A percentile compares a stretch with the other conserved stretches of the same genome.
phyloP scores from a whole-genome alignment of 2,888 invertebrate genomes.

The Apantesis nais region DNA sequence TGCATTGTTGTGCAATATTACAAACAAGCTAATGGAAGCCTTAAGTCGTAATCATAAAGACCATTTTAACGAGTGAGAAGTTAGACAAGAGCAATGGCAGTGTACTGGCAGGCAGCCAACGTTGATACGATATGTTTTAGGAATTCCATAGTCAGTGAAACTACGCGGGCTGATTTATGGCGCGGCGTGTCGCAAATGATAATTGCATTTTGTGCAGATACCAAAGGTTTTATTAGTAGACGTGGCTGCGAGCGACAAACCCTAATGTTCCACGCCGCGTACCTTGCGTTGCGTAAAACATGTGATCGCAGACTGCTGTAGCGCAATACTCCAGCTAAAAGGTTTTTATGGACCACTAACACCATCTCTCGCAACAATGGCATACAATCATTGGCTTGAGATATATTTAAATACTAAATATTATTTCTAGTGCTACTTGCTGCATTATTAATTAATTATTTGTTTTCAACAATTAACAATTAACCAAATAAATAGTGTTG shows the following conservation, averaged over 20 bases:
- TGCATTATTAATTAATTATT: no score
- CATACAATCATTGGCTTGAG: not conserved
- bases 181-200: constrained; percentile 10
- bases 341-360: not conserved
- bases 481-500: no score
- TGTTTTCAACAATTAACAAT: no score
- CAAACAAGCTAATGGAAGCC: not conserved
- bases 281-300: not conserved
- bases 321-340: not conserved
- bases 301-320: not conserved
- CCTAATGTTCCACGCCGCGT: not conserved
- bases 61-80: not conserved
- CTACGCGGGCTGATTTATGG: constrained; percentile 23
- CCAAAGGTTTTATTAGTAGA: not conserved
- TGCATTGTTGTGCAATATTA: constrained; percentile 30
- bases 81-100: no score
- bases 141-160: constrained; percentile 15
- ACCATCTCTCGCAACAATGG: not conserved
- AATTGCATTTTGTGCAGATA: constrained; percentile 16
- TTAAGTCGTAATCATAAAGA: constrained; percentile 3
- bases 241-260: not conserved
- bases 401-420: not conserved
- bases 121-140: constrained; percentile 14
- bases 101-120: constrained; percentile 32
- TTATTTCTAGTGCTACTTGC: no score